Conservation (phyloP, 2,113 vertebrate species). For the Alethe diademata region DNA sequence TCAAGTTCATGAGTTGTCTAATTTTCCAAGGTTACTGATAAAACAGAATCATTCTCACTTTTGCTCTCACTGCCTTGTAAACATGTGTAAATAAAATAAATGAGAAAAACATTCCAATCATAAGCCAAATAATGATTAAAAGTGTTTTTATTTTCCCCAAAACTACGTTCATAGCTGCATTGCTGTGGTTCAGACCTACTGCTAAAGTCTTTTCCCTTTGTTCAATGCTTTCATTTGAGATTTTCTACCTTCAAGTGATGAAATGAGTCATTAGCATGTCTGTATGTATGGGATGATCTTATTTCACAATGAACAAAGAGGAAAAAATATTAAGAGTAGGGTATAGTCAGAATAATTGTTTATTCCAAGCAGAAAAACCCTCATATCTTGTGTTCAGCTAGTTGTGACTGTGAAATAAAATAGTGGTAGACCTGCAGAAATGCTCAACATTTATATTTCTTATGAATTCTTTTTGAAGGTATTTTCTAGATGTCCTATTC, state of each 20-base stretch:
- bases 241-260: background rate
- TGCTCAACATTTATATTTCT: background rate
- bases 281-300: background rate
- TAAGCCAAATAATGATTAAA: slow-evolving; percentile 13
- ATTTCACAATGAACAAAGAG: background rate
- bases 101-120: background rate
- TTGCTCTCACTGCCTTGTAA: background rate
- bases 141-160: fast-evolving
- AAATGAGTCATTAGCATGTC: slow-evolving; percentile 4
- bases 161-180: background rate
- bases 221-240: background rate
- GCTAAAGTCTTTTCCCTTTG: background rate
- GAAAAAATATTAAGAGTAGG: background rate
- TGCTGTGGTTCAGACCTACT: background rate
- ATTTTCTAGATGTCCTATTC: background rate
- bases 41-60: background rate
- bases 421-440: background rate
- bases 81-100: background rate
- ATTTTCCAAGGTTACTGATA: background rate
- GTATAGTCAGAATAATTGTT: background rate
- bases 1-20: background rate
- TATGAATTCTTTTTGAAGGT: background rate
- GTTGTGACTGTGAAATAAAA: background rate
- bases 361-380: background rate
- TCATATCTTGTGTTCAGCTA: background rate